phyloP scores from a whole-genome alignment of 2,888 invertebrate genomes.

The Pyrrhia umbra region DNA sequence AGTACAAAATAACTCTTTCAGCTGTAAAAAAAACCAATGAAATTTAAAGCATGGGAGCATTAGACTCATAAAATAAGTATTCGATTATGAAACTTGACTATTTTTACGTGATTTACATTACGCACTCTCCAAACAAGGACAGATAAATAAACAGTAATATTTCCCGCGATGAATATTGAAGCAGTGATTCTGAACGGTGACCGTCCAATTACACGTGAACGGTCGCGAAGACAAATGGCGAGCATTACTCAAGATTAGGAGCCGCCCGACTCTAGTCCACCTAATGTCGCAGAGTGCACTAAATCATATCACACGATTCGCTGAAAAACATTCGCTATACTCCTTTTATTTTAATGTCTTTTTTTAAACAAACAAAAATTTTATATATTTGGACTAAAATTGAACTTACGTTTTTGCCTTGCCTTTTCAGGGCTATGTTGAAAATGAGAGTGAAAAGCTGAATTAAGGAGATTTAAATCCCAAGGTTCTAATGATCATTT shows the following conservation, averaged over 20 bases:
- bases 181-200: slow-evolving; percentile 70
- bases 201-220: slow-evolving; percentile 78
- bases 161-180: slow-evolving; percentile 54
- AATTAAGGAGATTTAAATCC: too few species aligned
- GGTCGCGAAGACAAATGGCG: slow-evolving; percentile 76
- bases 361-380: slow-evolving; percentile 1
- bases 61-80: neutral
- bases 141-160: slow-evolving; percentile 50
- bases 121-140: slow-evolving; percentile 5
- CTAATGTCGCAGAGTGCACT: slow-evolving; percentile 65
- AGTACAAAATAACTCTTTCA: too few species aligned
- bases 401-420: neutral
- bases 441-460: too few species aligned
- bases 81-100: neutral
- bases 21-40: neutral
- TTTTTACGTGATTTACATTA: neutral
- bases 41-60: neutral
- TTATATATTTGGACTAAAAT: neutral
- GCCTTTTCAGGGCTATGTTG: too few species aligned
- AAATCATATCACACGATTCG: slow-evolving; percentile 67
- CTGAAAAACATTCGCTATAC: slow-evolving; percentile 47
- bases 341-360: neutral
- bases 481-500: too few species aligned
- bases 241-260: slow-evolving; percentile 82
- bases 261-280: slow-evolving; percentile 65